phyloP scores from a whole-genome alignment of 2,113 vertebrate species.

The Anolis sagrei region DNA sequence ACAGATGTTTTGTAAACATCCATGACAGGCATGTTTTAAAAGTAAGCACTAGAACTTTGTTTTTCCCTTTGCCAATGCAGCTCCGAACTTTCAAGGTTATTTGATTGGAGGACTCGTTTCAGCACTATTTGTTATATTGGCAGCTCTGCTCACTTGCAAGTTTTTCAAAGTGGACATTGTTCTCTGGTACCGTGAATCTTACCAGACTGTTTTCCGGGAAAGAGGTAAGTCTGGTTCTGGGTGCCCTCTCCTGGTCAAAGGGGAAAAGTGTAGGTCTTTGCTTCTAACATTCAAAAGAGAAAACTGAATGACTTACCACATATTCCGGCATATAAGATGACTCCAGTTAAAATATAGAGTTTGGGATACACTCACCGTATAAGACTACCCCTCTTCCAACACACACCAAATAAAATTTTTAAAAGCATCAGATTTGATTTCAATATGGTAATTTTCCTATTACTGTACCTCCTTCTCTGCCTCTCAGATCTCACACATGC shows the following conservation, averaged over 20 bases:
- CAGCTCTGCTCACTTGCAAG: constrained; percentile 75
- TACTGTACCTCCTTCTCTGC: too few species aligned
- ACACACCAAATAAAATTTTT: too few species aligned
- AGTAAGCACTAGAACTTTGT: too few species aligned
- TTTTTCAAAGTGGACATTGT: constrained; percentile 90
- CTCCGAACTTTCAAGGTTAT: constrained; percentile 70
- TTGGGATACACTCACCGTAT: too few species aligned
- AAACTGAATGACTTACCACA: background rate
- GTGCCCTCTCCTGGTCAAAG: constrained; percentile 9
- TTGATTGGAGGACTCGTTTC: constrained; percentile 74
- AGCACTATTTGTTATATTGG: constrained; percentile 71
- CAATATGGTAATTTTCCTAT: too few species aligned
- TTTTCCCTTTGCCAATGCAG: constrained; percentile 68
- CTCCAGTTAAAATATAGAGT: too few species aligned
- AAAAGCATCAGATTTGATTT: too few species aligned
- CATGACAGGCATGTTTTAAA: too few species aligned
- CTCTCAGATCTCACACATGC: too few species aligned
- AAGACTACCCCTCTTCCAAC: too few species aligned
- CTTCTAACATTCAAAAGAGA: background rate
- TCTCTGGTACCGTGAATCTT: constrained; percentile 85
- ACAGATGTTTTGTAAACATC: too few species aligned
- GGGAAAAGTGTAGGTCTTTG: background rate
- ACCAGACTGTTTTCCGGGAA: constrained; percentile 73
- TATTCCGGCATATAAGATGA: too few species aligned
- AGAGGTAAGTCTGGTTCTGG: constrained; percentile 78